Conservation (phyloP, 1,140 invertebrate species). For the Capitella teleta region DNA sequence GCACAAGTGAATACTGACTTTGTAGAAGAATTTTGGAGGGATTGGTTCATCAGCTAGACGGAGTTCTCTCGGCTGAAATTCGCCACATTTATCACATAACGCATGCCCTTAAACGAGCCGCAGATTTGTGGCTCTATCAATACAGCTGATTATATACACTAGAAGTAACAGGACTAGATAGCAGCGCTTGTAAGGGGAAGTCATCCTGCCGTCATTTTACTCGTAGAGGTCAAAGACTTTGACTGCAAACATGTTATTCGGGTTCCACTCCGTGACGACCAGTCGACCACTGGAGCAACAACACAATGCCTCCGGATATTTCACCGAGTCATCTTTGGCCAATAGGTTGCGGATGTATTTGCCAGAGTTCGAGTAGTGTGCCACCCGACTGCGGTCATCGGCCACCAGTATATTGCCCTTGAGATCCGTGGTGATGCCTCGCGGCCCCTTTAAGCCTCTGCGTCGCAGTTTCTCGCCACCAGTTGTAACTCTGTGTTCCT, state of each 20-base stretch:
- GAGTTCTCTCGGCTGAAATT: too few relatives aligned
- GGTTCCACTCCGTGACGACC: constrained; percentile 9
- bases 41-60: too few relatives aligned
- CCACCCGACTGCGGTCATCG: constrained; percentile 8
- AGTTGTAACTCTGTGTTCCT: neutral
- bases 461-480: neutral
- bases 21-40: too few relatives aligned
- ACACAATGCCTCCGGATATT: constrained; percentile 4
- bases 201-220: too few relatives aligned
- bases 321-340: constrained; percentile 6
- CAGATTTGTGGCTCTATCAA: too few relatives aligned
- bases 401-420: constrained; percentile 9
- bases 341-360: constrained; percentile 7
- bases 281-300: neutral
- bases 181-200: too few relatives aligned
- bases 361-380: neutral
- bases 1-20: too few relatives aligned
- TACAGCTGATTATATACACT: too few relatives aligned
- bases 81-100: too few relatives aligned
- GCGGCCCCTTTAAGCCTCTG: constrained; percentile 1
- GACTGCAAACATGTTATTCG: constrained; percentile 7
- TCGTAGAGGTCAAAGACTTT: constrained; percentile 9
- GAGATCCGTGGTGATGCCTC: constrained; percentile 4
- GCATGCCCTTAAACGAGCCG: too few relatives aligned
- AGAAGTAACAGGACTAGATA: too few relatives aligned